Percentiles rank a stretch among this genome's conserved stretches.
These are phyloP conservation scores for Arrhopalites spinosus DNA, from an alignment of 2,888 invertebrate species.

Conservation along the genomic window DNA sequence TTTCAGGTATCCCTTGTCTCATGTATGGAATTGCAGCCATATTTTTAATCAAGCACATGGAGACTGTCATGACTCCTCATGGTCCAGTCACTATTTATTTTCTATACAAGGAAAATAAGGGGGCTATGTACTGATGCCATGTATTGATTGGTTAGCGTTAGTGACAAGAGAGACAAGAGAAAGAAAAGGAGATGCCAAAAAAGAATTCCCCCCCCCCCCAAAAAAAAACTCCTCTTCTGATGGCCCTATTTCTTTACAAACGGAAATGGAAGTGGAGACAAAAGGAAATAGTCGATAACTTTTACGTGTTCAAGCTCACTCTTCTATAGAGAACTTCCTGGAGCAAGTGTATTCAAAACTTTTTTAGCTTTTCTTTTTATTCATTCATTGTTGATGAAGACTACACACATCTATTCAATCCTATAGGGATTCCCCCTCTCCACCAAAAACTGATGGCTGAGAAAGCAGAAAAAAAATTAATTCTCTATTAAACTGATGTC, in stretches of 20 bases:
- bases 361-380: no score
- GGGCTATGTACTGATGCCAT: constrained; percentile 66
- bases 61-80: constrained; percentile 73
- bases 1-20: constrained; percentile 84
- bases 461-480: no score
- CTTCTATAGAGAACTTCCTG: neutral
- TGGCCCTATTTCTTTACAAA: no score
- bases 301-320: neutral
- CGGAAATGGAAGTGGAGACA: neutral
- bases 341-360: no score
- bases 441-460: no score
- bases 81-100: constrained; percentile 84
- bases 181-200: neutral
- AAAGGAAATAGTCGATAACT: constrained; percentile 4
- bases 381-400: no score
- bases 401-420: no score
- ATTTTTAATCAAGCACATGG: constrained; percentile 76
- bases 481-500: no score
- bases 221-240: no score
- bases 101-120: constrained; percentile 85
- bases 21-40: constrained; percentile 89
- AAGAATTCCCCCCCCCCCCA: neutral
- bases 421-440: no score
- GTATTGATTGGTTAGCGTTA: neutral
- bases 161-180: neutral